A percentile compares a stretch with the other conserved stretches of the same genome.
Conservation (phyloP, 2,113 vertebrate genomes). For the Sinocyclocheilus grahami region DNA sequence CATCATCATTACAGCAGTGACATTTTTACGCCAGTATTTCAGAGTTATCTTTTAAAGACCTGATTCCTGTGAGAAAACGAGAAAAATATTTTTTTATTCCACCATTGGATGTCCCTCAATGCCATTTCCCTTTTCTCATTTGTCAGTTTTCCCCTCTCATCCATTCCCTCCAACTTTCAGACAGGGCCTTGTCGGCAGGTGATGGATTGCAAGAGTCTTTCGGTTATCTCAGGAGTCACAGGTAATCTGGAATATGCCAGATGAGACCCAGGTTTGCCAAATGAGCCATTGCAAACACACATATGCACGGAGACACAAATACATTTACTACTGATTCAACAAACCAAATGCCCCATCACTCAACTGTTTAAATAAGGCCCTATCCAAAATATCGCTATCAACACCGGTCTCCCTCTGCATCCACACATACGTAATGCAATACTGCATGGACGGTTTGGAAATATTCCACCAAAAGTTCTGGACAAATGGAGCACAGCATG, state of each 20-base stretch:
- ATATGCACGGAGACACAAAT: conserved; percentile 10
- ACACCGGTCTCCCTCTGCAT: background rate
- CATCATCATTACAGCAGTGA: conserved; percentile 55
- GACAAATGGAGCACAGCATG: background rate
- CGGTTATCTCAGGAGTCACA: conserved; percentile 40
- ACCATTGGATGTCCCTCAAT: background rate
- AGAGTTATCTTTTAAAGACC: conserved; percentile 53
- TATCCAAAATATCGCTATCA: background rate
- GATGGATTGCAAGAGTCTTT: conserved; percentile 42
- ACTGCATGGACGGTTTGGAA: background rate
- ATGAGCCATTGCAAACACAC: conserved; percentile 10
- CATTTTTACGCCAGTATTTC: conserved; percentile 54
- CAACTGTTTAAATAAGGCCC: conserved; percentile 7
- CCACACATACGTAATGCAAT: background rate
- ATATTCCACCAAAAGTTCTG: background rate
- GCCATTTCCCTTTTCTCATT: conserved; percentile 21
- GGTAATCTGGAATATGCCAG: conserved; percentile 36
- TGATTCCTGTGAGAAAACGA: conserved; percentile 39
- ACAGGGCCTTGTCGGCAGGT: conserved; percentile 28
- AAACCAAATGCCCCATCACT: conserved; percentile 15
- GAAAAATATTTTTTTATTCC: conserved; percentile 23
- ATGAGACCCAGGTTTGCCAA: conserved; percentile 22
- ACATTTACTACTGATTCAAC: conserved; percentile 16
- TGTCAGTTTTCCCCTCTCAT: background rate
- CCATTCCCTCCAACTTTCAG: background rate